These are phyloP conservation scores for Atherinosoma microstoma DNA, from an alignment of 2,797 vertebrate species.

Conservation along the genomic window DNA sequence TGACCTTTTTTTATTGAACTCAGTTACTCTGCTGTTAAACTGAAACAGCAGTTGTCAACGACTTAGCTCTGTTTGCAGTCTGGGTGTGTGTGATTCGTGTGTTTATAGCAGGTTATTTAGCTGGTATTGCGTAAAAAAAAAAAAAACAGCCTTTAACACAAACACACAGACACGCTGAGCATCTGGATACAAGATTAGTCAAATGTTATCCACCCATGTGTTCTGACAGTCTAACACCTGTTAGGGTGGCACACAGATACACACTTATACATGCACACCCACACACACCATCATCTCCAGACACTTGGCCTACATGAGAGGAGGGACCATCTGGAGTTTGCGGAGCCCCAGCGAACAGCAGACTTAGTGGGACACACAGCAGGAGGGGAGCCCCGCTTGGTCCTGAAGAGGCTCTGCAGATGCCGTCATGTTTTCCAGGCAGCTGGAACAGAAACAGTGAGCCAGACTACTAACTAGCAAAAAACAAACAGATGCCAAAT, in stretches of 20 bases:
- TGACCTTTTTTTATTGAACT: neutral
- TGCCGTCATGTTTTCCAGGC: slow-evolving; percentile 74
- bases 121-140: slow-evolving; percentile 30
- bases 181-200: slow-evolving; percentile 64
- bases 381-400: slow-evolving; percentile 42
- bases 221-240: slow-evolving; percentile 60
- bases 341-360: slow-evolving; percentile 36
- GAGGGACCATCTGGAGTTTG: slow-evolving; percentile 61
- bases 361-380: slow-evolving; percentile 56
- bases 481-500: slow-evolving; percentile 61
- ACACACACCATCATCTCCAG: slow-evolving; percentile 11
- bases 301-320: slow-evolving; percentile 33
- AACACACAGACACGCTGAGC: slow-evolving; percentile 10
- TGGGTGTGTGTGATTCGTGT: slow-evolving; percentile 17
- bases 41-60: neutral
- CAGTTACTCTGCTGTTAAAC: neutral
- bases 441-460: slow-evolving; percentile 49
- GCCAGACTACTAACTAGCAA: slow-evolving; percentile 24
- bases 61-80: slow-evolving; percentile 14
- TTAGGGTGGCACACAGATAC: slow-evolving; percentile 32
- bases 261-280: slow-evolving; percentile 5
- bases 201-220: slow-evolving; percentile 61
- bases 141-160: neutral
- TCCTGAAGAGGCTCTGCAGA: slow-evolving; percentile 54
- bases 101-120: slow-evolving; percentile 34